Base-by-base conservation (phyloP, 1,140 invertebrate species). In the Macrobrachium nipponense region DNA sequence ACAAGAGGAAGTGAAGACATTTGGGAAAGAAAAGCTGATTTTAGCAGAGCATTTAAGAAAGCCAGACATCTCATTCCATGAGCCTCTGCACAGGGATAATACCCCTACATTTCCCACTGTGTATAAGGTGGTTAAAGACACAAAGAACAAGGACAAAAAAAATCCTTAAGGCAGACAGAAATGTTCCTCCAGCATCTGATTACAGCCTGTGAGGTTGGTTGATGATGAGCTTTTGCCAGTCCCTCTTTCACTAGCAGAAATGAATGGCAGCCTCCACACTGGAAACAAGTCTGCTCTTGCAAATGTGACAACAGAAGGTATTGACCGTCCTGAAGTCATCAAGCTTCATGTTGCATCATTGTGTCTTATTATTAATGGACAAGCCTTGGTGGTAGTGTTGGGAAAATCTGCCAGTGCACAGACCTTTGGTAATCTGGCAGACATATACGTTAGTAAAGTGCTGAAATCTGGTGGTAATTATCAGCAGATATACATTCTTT, bases 351-450 rank as follows among this genome's bases (percentile, higher is more conserved):
- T 6, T 14, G 5, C 62, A 18, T 66, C 62, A 66, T 66, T 14
- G 5, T 66, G 62, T 14, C 62, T 66, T 6, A 66, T 66, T 14
- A 66, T 66, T 66, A 14, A 66, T 66, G 62, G 62, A 51, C 62
- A 66, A 66, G 62, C 62, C 5, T 14, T 66, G 62, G 62, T 66
- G 20, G 62, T 66, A 6, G 17, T 14, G 5, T 14, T 6, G 62
- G 62, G 14, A 66, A 66, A 66, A 14, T 14, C 62, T 66, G 62
- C 5, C 62, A 66, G 14, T 66, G 62, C 62, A 18, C 4, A 6
- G 62, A 66, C 62, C 62, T 66, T 66, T 66, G 62, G 62, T 6
- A 14, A 66, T 66, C 5, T 66, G 62, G 62, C 62, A n/a, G 62
- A 66, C 62, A 66, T 14, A 66, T 66, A 66, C 20, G 14, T n/a